Conservation (phyloP, 2,888 invertebrate species). For the Ichneumoninae sp. region DNA sequence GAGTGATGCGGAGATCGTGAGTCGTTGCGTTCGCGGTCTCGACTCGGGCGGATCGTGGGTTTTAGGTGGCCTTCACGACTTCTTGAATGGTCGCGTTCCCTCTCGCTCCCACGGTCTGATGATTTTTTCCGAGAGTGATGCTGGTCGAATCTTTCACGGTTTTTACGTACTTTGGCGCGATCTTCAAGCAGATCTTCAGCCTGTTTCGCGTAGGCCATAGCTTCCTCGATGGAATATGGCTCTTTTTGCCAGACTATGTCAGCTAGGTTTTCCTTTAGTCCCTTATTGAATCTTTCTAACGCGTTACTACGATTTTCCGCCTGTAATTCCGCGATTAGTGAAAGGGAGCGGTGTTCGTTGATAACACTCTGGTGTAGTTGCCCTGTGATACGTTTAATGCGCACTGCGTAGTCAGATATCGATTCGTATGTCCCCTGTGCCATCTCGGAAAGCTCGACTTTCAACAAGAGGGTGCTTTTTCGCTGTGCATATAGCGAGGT, state of each 20-base stretch:
- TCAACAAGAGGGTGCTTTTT: conserved; percentile 6
- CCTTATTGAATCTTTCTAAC: conserved; percentile 10
- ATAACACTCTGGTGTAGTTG: not conserved
- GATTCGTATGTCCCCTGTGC: conserved; percentile 1
- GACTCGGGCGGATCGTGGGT: not conserved
- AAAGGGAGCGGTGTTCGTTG: not conserved
- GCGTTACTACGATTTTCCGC: conserved; percentile 7
- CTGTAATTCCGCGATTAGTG: not conserved
- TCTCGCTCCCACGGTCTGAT: not conserved
- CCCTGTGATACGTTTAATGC: not conserved
- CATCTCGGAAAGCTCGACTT: conserved; percentile 4
- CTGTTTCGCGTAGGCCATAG: conserved; percentile 12
- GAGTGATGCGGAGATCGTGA: not conserved
- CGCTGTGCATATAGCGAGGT: not conserved
- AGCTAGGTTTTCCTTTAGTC: not conserved
- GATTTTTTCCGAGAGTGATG: not conserved
- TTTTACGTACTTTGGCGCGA: not conserved
- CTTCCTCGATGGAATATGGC: not conserved
- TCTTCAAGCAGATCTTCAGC: not conserved
- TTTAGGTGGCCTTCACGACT: not conserved
- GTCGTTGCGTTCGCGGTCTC: not conserved
- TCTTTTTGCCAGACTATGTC: not conserved
- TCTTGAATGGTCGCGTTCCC: not conserved
- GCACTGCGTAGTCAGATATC: conserved; percentile 1
- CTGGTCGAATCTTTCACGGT: conserved; percentile 5